Percentiles rank a stretch among this genome's conserved stretches.
These are phyloP conservation scores for Lysandra bellargus DNA, from an alignment of 2,888 invertebrate species.

Conservation along the genomic window DNA sequence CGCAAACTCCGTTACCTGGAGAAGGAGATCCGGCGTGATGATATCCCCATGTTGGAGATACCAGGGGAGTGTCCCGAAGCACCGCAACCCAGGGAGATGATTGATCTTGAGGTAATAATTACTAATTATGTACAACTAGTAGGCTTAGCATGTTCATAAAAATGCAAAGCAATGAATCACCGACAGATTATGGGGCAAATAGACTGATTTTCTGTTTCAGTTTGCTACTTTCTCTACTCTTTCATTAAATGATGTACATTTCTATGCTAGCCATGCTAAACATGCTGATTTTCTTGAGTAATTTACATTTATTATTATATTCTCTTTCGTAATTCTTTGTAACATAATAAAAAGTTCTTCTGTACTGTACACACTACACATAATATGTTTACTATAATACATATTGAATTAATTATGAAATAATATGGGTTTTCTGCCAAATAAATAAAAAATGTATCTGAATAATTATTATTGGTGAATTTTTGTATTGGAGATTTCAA, in stretches of 20 bases:
- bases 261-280: background rate
- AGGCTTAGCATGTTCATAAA: too few species aligned
- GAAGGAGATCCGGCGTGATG: constrained; percentile 97
- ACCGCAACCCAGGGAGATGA: constrained; percentile 99
- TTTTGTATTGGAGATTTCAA: constrained; percentile 9
- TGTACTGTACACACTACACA: too few species aligned
- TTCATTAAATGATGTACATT: too few species aligned
- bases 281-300: background rate
- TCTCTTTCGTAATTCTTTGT: background rate
- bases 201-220: background rate
- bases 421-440: background rate
- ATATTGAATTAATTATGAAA: background rate
- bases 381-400: too few species aligned
- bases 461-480: background rate
- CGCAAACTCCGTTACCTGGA: constrained; percentile 97
- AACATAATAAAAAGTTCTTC: too few species aligned
- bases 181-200: background rate
- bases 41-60: constrained; percentile 98
- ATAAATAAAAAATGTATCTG: background rate
- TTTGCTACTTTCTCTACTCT: too few species aligned
- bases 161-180: too few species aligned
- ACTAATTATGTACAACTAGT: background rate
- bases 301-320: background rate
- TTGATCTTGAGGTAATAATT: constrained; percentile 92
- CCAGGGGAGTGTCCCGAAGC: constrained; percentile 98